Conservation (phyloP, 2,797 vertebrate species). For the Anisognathus igniventris region DNA sequence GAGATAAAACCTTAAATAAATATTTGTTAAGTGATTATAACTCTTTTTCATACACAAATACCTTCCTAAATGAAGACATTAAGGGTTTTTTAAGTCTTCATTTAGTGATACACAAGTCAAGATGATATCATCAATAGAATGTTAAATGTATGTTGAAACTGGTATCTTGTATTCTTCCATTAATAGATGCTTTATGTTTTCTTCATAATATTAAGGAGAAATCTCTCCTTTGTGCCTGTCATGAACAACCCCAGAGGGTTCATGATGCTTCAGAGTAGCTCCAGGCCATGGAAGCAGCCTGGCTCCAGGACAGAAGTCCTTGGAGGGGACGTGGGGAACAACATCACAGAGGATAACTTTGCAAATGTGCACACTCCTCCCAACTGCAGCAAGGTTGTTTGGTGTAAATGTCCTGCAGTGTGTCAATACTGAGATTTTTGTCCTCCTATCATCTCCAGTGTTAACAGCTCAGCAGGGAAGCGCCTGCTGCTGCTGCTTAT, state of each 20-base stretch:
- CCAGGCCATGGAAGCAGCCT: not conserved
- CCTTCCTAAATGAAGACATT: not conserved
- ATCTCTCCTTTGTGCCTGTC: not conserved
- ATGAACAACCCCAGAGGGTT: fast-evolving
- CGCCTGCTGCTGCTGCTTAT: not conserved
- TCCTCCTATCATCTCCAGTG: not conserved
- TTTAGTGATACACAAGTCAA: not conserved
- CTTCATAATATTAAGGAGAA: not conserved
- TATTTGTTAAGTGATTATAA: slow-evolving; percentile 1
- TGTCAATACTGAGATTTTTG: not conserved
- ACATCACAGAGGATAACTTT: fast-evolving
- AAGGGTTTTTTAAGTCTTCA: not conserved
- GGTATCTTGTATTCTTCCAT: not conserved
- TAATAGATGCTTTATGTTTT: not conserved
- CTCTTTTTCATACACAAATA: not conserved
- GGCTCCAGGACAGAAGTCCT: not conserved
- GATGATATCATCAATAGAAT: not conserved
- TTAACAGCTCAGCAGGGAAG: slow-evolving; percentile 6
- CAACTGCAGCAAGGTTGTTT: not conserved
- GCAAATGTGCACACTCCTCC: not conserved
- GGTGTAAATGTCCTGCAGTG: not conserved
- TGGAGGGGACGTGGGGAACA: fast-evolving
- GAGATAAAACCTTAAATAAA: slow-evolving; percentile 17
- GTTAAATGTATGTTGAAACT: not conserved
- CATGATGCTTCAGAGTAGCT: not conserved